phyloP scores from a whole-genome alignment of 1,140 invertebrate species.

The Lepidotrigona ventralis region DNA sequence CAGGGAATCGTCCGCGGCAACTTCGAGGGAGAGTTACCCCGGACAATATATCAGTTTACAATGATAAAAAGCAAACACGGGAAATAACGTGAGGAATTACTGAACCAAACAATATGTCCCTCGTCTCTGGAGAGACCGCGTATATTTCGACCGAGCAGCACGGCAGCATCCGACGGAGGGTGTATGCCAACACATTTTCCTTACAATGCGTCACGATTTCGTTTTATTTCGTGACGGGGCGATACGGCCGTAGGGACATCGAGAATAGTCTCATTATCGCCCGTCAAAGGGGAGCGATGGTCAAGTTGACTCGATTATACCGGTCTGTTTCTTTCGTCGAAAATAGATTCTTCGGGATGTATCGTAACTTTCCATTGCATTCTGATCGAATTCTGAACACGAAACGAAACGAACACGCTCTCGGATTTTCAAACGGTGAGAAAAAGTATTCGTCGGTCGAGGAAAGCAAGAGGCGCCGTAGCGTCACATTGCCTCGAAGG shows the following conservation, averaged over 20 bases:
- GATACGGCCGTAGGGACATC: slow-evolving; percentile 19
- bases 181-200: slow-evolving; percentile 53
- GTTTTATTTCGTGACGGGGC: slow-evolving; percentile 49
- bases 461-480: not conserved
- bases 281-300: not conserved
- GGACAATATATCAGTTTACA: slow-evolving; percentile 78
- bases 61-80: slow-evolving; percentile 79
- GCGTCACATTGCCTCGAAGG: slow-evolving; percentile 30
- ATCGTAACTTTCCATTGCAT: too few species aligned
- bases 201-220: slow-evolving; percentile 44
- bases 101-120: slow-evolving; percentile 78
- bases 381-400: not conserved
- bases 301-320: slow-evolving; percentile 10
- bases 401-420: too few species aligned
- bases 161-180: slow-evolving; percentile 58
- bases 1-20: slow-evolving; percentile 10
- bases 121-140: slow-evolving; percentile 69
- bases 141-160: slow-evolving; percentile 55
- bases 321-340: not conserved
- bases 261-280: slow-evolving; percentile 50
- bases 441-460: not conserved
- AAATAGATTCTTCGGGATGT: not conserved
- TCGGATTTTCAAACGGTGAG: not conserved
- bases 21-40: slow-evolving; percentile 66
- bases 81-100: slow-evolving; percentile 77